Base-by-base conservation (phyloP, 1,140 invertebrate species). In the Apis laboriosa region DNA sequence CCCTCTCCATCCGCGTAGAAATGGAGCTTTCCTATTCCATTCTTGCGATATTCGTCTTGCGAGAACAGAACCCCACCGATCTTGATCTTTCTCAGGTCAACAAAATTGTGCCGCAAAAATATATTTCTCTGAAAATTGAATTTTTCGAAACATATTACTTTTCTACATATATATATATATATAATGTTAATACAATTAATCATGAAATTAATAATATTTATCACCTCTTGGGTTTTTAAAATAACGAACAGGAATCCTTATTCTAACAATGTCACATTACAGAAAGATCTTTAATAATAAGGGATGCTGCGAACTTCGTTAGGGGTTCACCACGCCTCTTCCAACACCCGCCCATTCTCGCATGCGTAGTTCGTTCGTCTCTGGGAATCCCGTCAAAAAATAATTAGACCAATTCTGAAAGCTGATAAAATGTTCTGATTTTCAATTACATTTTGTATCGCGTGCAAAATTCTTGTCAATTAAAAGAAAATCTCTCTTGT, bases 291-390 rank as follows among this genome's bases (percentile, higher is more conserved):
- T 85, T 82, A 55, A 28, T 82, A 55, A 28, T 53, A 17, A 56
- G 78, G 83, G 34, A 21, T 53, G 7, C 24, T n/a, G 28, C 13
- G 19, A 34, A 55, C 15, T 24, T 28, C 64, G 49, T 0, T 83
- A 66, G 55, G 64, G 34, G 5, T 43, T 78, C 75, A 83, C 85
- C 84, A 87, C 86, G 85, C 86, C 83, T 87, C 85, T 76, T 71
- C 7, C 15, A 74, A 86, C 53, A 76, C 74, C 68, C 80, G 76
- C 72, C 86, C 76, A 75, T 24, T 51, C 43, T 75, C 85, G 86
- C 86, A 86, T 87, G 84, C 86, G 86, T 75, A 60, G 60, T 60
- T 15, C n/a, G 28, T 51, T 34, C 56, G 19, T 58, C 53, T 12
- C 12, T n/a, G 1, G 1, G 12, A 24, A 1, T 11, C 3, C 55